Base-by-base conservation (phyloP, 2,888 invertebrate genomes). In the Pandemis heparana region DNA sequence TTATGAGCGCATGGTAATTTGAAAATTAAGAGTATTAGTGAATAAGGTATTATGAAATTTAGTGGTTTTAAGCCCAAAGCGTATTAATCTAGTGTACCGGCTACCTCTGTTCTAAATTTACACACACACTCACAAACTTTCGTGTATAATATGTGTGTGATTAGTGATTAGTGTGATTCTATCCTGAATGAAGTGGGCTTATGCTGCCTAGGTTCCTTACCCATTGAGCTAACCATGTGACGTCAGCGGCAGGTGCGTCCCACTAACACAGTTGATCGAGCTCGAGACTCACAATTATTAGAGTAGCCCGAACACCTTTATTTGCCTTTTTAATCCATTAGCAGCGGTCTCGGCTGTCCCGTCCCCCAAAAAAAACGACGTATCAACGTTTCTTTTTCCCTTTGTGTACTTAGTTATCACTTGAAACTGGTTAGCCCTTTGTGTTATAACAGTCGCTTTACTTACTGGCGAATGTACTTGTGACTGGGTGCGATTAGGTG, bases 271-370 rank as follows among this genome's bases (percentile, higher is more conserved):
- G 53, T 46, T 56, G 38, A 16, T 18, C 53, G 32, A 38, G 60
- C 18, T n/a, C 46, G 61, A 62, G 71, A 56, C 70, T 51, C 56
- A 38, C 67, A 63, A 68, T 68, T 62, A 72, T 67, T 53, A 62
- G 60, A 66, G 66, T 67, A 18, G 56, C 18, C 51, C 12, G 61
- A 41, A 63, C 56, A 63, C 67, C 63, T 72, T 72, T 63, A 72
- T 72, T 72, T 72, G 48, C 67, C 56, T 48, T 48, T 39, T 56
- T 68, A 72, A 72, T 72, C 68, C 68, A 68, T 72, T 68, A 72
- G 67, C 53, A 4, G 14, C 46, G 59, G 14, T 41, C 53, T 53
- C 32, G 12, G 56, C 53, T 18, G 53, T 16, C 16, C 18, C n/a
- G n/a, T n/a, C 62, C 23, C 23, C 23, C 23, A 4, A 63, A 68